phyloP scores from a whole-genome alignment of 1,140 invertebrate species.

The Ostrea edulis region DNA sequence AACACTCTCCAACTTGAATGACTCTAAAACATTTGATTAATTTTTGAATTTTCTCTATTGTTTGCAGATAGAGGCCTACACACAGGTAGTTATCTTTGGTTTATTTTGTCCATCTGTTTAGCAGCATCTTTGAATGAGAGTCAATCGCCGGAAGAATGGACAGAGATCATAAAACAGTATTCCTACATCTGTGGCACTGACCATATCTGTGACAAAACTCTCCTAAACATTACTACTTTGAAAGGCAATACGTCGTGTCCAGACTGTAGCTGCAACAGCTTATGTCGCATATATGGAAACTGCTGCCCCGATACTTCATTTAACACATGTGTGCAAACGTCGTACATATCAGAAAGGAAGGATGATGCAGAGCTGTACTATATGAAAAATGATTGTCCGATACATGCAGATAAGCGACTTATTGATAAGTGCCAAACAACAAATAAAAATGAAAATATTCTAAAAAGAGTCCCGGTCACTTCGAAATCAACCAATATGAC shows the following conservation, averaged over 20 bases:
- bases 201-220: background rate
- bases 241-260: background rate
- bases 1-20: too few species aligned
- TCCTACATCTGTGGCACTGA: background rate
- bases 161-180: background rate
- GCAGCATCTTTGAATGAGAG: too few species aligned
- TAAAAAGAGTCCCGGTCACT: background rate
- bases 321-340: constrained; percentile 15
- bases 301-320: background rate
- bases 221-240: background rate
- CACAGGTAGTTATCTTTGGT: too few species aligned
- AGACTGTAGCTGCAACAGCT: background rate
- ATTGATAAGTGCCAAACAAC: background rate
- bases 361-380: background rate
- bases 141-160: background rate
- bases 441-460: background rate
- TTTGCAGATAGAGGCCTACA: too few species aligned
- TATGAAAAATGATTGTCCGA: background rate
- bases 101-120: too few species aligned
- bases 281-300: background rate
- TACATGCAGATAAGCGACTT: background rate
- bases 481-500: background rate
- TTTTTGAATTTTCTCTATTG: too few species aligned
- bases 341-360: background rate
- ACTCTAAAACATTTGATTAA: too few species aligned